Evolutionary conservation across 2,797 vertebrate species (phyloP).

Genomic region (Pseudochromis fuscus): DNA sequence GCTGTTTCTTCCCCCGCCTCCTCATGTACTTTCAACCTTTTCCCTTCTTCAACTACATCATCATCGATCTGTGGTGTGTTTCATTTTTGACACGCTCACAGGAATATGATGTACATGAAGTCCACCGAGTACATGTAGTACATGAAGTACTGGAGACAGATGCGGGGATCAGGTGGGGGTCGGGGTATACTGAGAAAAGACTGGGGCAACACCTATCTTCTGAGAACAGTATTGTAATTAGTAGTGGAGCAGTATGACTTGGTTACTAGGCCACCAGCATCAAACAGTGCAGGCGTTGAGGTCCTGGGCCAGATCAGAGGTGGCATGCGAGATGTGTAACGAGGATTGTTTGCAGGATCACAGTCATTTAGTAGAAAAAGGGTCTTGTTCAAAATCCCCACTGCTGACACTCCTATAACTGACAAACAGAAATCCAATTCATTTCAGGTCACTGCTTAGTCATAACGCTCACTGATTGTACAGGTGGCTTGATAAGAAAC

Average conservation of each 20-base stretch:
- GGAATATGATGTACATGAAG: slow-evolving; percentile 34
- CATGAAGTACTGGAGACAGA: not conserved
- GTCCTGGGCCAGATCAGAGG: slow-evolving; percentile 33
- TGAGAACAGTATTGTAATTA: too few species aligned
- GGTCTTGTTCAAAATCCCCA: slow-evolving; percentile 72
- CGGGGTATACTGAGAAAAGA: slow-evolving; percentile 25
- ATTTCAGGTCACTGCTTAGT: slow-evolving; percentile 56
- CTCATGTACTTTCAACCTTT: slow-evolving; percentile 66
- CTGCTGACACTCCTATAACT: slow-evolving; percentile 66
- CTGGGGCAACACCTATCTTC: slow-evolving; percentile 72
- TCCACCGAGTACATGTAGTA: too few species aligned
- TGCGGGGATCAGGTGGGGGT: not conserved
- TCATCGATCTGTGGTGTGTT: slow-evolving; percentile 23
- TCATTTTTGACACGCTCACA: slow-evolving; percentile 31
- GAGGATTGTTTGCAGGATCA: slow-evolving; percentile 42
- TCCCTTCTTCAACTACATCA: slow-evolving; percentile 54
- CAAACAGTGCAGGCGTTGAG: slow-evolving; percentile 17
- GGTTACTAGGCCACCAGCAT: slow-evolving; percentile 57
- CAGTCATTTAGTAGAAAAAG: slow-evolving; percentile 73
- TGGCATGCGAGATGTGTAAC: slow-evolving; percentile 17
- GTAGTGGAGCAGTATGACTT: slow-evolving; percentile 56
- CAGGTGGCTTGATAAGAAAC: slow-evolving; percentile 51
- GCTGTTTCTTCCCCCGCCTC: slow-evolving; percentile 77
- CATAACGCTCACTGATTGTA: slow-evolving; percentile 44
- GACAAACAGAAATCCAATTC: slow-evolving; percentile 62